These are phyloP conservation scores for Boulengeromyrus knoepffleri DNA, from an alignment of 2,113 vertebrate genomes.

Conservation along the genomic window DNA sequence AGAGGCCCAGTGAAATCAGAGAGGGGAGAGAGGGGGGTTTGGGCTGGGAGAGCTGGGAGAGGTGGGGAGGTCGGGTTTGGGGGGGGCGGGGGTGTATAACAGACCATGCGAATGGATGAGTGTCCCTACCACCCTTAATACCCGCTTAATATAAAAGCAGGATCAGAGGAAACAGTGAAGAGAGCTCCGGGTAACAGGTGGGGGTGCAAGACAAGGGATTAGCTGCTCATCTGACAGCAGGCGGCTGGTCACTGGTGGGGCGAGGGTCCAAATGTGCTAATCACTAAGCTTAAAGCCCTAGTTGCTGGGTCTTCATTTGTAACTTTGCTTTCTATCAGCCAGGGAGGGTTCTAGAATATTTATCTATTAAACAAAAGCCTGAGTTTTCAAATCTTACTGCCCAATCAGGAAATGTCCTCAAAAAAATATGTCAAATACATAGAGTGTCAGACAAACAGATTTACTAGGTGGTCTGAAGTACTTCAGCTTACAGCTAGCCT, in stretches of 20 bases:
- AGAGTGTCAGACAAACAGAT: background rate
- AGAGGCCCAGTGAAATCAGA: constrained; percentile 19
- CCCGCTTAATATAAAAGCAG: background rate
- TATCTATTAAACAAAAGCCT: background rate
- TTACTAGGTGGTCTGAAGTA: background rate
- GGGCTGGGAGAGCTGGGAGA: background rate
- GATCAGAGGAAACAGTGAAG: background rate
- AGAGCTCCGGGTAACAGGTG: background rate
- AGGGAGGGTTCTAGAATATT: background rate
- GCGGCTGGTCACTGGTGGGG: background rate
- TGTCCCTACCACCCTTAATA: no score
- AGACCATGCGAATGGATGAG: constrained; percentile 11
- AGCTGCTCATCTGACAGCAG: background rate
- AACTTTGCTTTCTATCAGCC: background rate
- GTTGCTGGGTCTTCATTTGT: background rate
- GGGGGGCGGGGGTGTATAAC: constrained; percentile 21
- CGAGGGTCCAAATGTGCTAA: background rate
- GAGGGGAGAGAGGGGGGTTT: constrained; percentile 10
- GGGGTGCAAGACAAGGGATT: background rate
- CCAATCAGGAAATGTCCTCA: background rate
- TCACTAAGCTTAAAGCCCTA: background rate
- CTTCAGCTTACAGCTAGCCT: background rate
- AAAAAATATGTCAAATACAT: background rate
- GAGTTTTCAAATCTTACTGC: background rate
- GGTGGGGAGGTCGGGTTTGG: background rate